phyloP scores from a whole-genome alignment of 2,113 vertebrate genomes.

The Cottus gobio region DNA sequence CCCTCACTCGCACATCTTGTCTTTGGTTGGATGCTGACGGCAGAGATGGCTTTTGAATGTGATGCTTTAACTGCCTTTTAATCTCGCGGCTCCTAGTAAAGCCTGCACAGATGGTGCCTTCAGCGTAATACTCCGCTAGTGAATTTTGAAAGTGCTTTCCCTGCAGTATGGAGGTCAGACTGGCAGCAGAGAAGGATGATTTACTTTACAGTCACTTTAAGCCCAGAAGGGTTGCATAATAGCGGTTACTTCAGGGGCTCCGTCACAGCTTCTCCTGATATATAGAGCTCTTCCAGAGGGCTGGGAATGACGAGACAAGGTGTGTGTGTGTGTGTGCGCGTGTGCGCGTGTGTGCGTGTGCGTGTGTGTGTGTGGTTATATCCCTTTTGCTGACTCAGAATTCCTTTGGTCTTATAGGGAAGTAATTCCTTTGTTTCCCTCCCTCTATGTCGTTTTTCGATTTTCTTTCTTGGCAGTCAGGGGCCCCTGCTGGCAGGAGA shows the following conservation, averaged over 20 bases:
- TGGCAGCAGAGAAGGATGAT: constrained; percentile 71
- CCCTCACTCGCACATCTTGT: constrained; percentile 11
- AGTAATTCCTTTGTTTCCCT: constrained; percentile 64
- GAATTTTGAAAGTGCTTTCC: constrained; percentile 74
- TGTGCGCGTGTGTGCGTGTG: constrained; percentile 2
- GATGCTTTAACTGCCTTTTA: constrained; percentile 71
- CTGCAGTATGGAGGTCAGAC: constrained; percentile 76
- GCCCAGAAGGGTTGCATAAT: constrained; percentile 75
- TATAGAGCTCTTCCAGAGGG: constrained; percentile 44
- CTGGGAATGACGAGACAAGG: constrained; percentile 50
- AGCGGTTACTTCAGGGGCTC: constrained; percentile 67
- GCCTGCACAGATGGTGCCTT: constrained; percentile 76
- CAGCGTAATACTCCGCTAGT: constrained; percentile 65
- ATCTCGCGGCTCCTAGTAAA: constrained; percentile 70
- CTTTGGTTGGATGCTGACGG: constrained; percentile 43
- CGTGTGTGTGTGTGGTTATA: constrained; percentile 45
- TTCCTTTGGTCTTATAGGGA: constrained; percentile 62
- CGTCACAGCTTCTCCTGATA: constrained; percentile 60
- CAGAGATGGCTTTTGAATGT: constrained; percentile 49
- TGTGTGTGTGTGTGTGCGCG: constrained; percentile 35
- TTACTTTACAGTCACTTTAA: constrained; percentile 77
- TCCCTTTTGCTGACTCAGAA: constrained; percentile 75
- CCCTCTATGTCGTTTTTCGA: constrained; percentile 25
- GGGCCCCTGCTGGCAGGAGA: constrained; percentile 65
- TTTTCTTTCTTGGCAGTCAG: constrained; percentile 69